Conservation (phyloP, 2,888 invertebrate genomes). For the Lysandra coridon region DNA sequence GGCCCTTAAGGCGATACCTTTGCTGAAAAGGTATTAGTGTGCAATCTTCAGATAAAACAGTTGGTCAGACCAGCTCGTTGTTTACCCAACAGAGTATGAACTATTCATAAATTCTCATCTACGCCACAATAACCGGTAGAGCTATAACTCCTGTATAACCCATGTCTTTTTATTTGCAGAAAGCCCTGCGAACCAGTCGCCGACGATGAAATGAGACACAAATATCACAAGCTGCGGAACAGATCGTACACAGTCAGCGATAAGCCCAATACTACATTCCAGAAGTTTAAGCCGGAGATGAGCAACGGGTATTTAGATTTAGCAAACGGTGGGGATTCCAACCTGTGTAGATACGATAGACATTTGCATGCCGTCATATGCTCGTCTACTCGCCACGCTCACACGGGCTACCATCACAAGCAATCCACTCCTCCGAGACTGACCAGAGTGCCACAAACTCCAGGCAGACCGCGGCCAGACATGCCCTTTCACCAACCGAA, state of each 20-base stretch:
- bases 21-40: too few relatives aligned
- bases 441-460: constrained; percentile 50
- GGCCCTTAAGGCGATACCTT: too few relatives aligned
- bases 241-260: constrained; percentile 78
- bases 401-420: constrained; percentile 73
- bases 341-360: constrained; percentile 80
- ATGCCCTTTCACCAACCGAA: constrained; percentile 53
- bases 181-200: constrained; percentile 75
- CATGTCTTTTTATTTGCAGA: constrained; percentile 59
- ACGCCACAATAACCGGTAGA: background rate
- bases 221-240: constrained; percentile 71
- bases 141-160: background rate
- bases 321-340: constrained; percentile 81
- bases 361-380: constrained; percentile 84
- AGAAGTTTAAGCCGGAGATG: constrained; percentile 63
- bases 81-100: too few relatives aligned
- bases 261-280: constrained; percentile 67
- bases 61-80: too few relatives aligned
- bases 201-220: constrained; percentile 62
- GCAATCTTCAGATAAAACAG: too few relatives aligned
- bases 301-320: constrained; percentile 82
- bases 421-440: constrained; percentile 53
- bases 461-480: constrained; percentile 64
- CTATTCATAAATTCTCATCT: too few relatives aligned
- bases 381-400: constrained; percentile 72